These are phyloP conservation scores for Phocoena phocoena DNA, from an alignment of 2,113 vertebrate genomes.

Conservation along the genomic window DNA sequence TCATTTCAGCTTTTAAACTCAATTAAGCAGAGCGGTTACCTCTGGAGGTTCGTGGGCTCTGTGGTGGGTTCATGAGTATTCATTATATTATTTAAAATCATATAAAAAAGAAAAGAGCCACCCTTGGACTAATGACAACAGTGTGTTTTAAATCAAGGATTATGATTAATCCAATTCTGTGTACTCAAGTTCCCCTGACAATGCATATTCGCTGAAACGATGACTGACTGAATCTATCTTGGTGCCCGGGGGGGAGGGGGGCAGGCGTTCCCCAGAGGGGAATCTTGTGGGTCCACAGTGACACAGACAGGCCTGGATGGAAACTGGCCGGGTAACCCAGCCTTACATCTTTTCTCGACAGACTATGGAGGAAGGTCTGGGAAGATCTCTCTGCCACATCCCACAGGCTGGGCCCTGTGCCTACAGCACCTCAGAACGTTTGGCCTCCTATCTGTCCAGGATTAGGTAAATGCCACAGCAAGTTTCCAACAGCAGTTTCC, in stretches of 20 bases:
- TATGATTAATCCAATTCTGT: background rate
- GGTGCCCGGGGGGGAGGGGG: background rate
- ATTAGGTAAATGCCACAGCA: background rate
- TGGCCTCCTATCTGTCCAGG: background rate
- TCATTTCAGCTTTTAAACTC: slow-evolving; percentile 27
- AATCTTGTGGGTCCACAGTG: background rate
- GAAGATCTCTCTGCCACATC: background rate
- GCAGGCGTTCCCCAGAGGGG: background rate
- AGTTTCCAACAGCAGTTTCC: background rate
- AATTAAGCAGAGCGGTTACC: background rate
- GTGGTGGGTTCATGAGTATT: background rate
- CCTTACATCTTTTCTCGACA: background rate
- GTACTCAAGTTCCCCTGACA: background rate
- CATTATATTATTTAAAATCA: background rate
- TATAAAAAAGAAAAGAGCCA: background rate
- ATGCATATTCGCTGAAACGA: background rate
- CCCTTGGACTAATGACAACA: background rate
- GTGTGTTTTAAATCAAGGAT: background rate
- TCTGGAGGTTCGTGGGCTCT: background rate
- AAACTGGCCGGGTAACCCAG: background rate
- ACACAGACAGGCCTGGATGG: background rate
- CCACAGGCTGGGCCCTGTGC: background rate
- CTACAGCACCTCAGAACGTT: background rate
- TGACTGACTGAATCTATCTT: background rate
- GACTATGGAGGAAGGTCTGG: background rate